Evolutionary conservation across 2,888 invertebrate species (phyloP).

Genomic region (Bimastos eiseni): DNA sequence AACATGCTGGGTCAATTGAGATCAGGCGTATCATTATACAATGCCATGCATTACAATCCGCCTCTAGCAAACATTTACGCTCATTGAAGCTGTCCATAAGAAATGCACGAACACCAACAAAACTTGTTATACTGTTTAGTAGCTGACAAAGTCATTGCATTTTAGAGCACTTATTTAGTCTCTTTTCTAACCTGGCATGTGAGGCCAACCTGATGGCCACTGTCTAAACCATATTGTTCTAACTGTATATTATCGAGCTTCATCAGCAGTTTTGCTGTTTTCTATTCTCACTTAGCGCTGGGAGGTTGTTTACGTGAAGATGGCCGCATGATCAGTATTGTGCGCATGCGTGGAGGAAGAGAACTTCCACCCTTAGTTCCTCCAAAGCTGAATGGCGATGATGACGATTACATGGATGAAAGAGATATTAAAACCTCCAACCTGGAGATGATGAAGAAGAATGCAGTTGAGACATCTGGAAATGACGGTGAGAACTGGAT

Average conservation of each 20-base stretch:
- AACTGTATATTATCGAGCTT: background rate
- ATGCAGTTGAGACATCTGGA: background rate
- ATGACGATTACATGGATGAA: slow-evolving; percentile 5
- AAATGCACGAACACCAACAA: too few relatives aligned
- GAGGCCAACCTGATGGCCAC: too few relatives aligned
- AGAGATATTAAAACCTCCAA: background rate
- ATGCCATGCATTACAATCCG: too few relatives aligned
- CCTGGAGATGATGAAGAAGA: background rate
- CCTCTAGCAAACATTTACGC: too few relatives aligned
- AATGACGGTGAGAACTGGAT: background rate
- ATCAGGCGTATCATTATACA: too few relatives aligned
- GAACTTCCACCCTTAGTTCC: background rate
- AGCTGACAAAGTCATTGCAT: too few relatives aligned
- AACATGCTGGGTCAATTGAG: too few relatives aligned
- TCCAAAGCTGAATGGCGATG: background rate
- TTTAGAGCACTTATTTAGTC: background rate
- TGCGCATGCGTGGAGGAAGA: background rate
- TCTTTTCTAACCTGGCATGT: background rate
- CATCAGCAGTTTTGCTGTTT: background rate
- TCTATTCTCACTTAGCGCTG: background rate
- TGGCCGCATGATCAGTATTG: background rate
- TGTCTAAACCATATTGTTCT: too few relatives aligned
- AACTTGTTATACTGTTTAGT: too few relatives aligned
- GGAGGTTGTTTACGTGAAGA: background rate
- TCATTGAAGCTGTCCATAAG: too few relatives aligned